Percentiles rank a stretch among this genome's conserved stretches.
phyloP scores from a whole-genome alignment of 2,888 invertebrate genomes.

The Aphodius granarius region DNA sequence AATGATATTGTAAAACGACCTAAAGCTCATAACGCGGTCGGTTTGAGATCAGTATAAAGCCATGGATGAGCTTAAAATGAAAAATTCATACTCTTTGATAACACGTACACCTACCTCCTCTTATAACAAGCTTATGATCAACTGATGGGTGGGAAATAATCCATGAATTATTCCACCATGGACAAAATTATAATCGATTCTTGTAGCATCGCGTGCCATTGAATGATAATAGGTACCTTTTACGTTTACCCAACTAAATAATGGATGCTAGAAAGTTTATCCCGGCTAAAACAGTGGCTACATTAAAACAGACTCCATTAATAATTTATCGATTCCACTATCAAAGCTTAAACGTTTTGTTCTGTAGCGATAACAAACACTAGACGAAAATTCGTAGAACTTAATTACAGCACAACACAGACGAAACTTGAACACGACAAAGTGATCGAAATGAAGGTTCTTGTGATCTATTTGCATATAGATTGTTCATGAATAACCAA shows the following conservation, averaged over 20 bases:
- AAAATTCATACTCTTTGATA: too few species aligned
- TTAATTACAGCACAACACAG: background rate
- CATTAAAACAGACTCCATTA: background rate
- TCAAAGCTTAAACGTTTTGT: background rate
- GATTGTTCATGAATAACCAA: background rate
- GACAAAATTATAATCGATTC: background rate
- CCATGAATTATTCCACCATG: background rate
- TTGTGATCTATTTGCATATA: background rate
- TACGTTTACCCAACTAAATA: background rate
- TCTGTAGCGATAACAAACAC: background rate
- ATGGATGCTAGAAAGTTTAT: background rate
- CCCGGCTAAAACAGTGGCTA: background rate
- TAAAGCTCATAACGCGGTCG: too few species aligned
- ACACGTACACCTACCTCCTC: too few species aligned
- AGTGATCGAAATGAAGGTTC: background rate
- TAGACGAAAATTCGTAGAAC: too few species aligned
- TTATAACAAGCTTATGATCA: too few species aligned
- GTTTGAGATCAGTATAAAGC: too few species aligned
- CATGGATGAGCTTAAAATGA: too few species aligned
- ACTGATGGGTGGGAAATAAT: background rate
- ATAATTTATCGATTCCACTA: background rate
- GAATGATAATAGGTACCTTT: background rate
- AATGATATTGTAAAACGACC: too few species aligned
- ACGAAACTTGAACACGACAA: background rate
- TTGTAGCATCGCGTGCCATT: background rate